Evolutionary conservation across 2,113 vertebrate species (phyloP), one percentile per base, ranked within the genome.

Genomic region (Columbina picui): DNA sequence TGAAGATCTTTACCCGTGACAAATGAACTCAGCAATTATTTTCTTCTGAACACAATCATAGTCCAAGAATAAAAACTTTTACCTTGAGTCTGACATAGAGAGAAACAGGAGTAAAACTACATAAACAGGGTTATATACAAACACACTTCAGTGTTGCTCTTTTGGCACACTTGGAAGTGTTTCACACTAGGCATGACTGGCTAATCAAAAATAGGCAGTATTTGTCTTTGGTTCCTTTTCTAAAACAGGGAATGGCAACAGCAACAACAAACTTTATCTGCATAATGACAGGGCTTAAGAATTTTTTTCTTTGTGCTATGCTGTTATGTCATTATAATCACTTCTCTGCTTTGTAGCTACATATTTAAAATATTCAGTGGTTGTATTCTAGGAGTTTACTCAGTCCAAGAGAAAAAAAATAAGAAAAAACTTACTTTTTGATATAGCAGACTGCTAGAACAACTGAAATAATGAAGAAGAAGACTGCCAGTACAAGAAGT

Each of bases 401-500:
- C 19, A 56, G 32, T 75, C 8, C 10, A 38, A 84, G 21, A 22
- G 30, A 32, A 23, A 21, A 65, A 38, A 34, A 26, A 59, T 10
- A 70, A 34, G 5, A 45, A 36, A 6, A n/a, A n/a, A 63, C 98
- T 98, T 89, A 99, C 99, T 96, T 96, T 98, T 98, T 99, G 68
- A 98, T 30, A 64, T 98, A 99, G 88, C 97, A 98, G 75, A 98
- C 27, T 26, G 97, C 97, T 38, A 98, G 97, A 50, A 97, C 89
- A 75, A 98, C 95, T 20, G 98, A 92, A 21, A 98, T 96, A 34
- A 98, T 69, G 56, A 99, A 97, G 71, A 97, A 98, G 87, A 97
- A 90, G 64, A 98, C 84, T 2, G 98, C 98, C 21, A 98, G 95
- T 59, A 99, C 98, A 39, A 99, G 96, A 73, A 99, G 96, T n/a